A percentile compares a stretch with the other conserved stretches of the same genome.
These are phyloP conservation scores for Sylvia atricapilla DNA, from an alignment of 2,113 vertebrate species.

Conservation along the genomic window DNA sequence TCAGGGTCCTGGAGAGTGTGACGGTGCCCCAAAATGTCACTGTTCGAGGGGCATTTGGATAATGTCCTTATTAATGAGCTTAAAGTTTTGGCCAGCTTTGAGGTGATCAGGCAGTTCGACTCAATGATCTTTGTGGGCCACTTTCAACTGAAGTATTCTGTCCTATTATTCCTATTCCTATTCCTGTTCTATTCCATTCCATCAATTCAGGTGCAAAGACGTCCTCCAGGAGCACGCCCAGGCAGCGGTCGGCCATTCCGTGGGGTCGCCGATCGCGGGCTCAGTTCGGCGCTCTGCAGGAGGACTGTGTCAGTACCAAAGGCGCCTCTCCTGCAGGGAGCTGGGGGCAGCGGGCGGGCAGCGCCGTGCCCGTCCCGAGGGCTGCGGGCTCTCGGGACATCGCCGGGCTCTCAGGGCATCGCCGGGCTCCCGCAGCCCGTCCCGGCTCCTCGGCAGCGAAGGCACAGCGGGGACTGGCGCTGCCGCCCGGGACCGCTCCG, in stretches of 20 bases:
- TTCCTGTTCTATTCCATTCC: too few species aligned
- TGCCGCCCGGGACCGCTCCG: neutral
- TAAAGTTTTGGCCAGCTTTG: neutral
- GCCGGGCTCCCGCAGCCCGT: neutral
- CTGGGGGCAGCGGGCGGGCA: neutral
- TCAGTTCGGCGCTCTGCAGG: neutral
- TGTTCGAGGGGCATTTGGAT: neutral
- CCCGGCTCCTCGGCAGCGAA: too few species aligned
- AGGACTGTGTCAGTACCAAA: neutral
- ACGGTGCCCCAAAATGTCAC: neutral
- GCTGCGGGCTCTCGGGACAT: too few species aligned
- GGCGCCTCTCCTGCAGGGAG: neutral
- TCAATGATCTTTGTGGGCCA: neutral
- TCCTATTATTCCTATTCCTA: too few species aligned
- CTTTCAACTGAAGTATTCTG: too few species aligned
- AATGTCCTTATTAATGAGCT: neutral
- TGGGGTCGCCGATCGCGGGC: rapidly evolving
- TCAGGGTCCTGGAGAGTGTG: neutral
- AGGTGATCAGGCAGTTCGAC: neutral
- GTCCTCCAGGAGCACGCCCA: neutral
- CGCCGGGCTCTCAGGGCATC: rapidly evolving
- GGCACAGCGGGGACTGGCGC: neutral
- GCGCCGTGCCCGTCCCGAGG: rapidly evolving
- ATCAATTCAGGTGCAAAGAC: neutral
- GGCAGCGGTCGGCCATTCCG: neutral